Evolutionary conservation across 2,888 invertebrate genomes (phyloP), one percentile per base, ranked within the genome.

Genomic region (Andrena bicolor): DNA sequence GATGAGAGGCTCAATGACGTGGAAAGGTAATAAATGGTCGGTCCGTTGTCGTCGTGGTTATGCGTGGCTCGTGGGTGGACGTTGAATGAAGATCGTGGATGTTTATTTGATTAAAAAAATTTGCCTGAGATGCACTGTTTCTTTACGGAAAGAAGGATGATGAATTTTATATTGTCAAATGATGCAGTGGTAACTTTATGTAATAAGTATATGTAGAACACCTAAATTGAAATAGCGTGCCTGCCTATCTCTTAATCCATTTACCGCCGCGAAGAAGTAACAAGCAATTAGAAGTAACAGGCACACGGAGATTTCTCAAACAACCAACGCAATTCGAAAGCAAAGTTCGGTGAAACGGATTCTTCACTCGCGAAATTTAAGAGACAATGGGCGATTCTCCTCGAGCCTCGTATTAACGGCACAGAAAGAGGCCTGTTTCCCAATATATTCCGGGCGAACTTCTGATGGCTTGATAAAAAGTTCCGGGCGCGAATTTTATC

Each of bases 401-500:
- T 71, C 56, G 41, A 41, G 73, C 30, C 49, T 28, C 28, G 58
- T 23, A 30, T 68, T 53, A 69, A 70, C 65, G 68, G 56, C 70
- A 56, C 53, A 48, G 26, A 61, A 16, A 28, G 51, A 49, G 28
- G 23, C 20, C 32, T 48, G 61, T 78, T 79, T 79, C 73, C 8
- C 28, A 65, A 79, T 60, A 28, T 41, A 16, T 70, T 30, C 48
- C 60, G 61, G 48, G 61, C 66, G 49, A 71, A 61, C 16, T 41
- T 28, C 66, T 68, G 69, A 74, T 75, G 10, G 35, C 20, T n/a
- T 4, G 76, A 75, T 75, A 72, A 82, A 76, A 72, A 69, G 61
- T 80, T 76, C 35, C 64, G 48, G 56, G 35, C 32, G 61, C 41
- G 63, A 71, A 75, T 78, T 83, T 78, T 82, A 78, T 76, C 82